phyloP scores from a whole-genome alignment of 2,113 vertebrate species.

The Elanus axillaris region DNA sequence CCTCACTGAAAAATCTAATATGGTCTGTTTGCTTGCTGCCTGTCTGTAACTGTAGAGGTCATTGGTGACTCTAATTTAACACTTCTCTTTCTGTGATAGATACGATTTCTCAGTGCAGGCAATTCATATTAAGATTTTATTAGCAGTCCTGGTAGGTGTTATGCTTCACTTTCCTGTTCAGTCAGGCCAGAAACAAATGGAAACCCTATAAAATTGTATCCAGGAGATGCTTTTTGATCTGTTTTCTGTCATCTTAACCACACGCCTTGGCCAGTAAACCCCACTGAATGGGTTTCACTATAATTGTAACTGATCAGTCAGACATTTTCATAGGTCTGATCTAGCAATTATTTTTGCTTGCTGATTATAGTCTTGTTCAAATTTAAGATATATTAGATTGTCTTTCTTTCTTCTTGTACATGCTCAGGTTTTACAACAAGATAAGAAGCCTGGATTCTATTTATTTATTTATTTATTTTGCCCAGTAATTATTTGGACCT shows the following conservation, averaged over 20 bases:
- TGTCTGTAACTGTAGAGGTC: background rate
- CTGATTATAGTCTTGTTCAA: background rate
- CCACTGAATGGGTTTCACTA: background rate
- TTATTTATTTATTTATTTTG: background rate
- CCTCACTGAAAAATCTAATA: background rate
- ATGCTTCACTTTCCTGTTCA: background rate
- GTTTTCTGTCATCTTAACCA: background rate
- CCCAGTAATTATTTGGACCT: background rate
- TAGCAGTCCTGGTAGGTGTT: background rate
- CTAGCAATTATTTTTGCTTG: background rate
- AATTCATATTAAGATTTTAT: background rate
- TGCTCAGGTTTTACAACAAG: background rate
- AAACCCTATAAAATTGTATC: background rate
- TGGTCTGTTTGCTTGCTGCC: background rate
- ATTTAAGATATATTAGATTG: background rate
- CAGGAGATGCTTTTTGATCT: background rate
- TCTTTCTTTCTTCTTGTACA: background rate
- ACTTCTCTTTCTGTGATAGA: background rate
- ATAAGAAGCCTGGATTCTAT: background rate
- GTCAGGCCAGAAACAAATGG: background rate
- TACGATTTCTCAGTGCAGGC: background rate
- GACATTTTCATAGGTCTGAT: background rate
- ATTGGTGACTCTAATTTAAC: background rate
- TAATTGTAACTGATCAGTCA: background rate
- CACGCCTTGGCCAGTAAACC: background rate